Evolutionary conservation across 2,113 vertebrate genomes (phyloP), one percentile per base, ranked within the genome.

Genomic region (Channa maculata): DNA sequence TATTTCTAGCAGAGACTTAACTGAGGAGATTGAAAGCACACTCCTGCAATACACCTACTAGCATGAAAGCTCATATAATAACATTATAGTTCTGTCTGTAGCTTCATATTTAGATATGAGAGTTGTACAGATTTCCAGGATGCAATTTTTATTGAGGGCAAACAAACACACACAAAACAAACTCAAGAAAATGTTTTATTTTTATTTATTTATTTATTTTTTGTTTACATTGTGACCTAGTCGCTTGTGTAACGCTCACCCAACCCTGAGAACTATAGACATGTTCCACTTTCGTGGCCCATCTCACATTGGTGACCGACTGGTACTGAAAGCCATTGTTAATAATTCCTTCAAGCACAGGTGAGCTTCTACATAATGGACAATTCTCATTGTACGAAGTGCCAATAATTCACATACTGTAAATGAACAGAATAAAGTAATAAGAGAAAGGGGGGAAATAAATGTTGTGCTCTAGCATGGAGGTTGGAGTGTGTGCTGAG

Each of bases 201-300:
- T 7, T 41, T 41, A 24, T 24, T 24, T 4, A 41, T 41, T 41
- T 51, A 24, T 24, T 24, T 4, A 41, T 41, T 41, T 51, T 1
- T 10, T 43, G 7, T 55, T 3, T 6, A 4, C 61, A 2, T 63
- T 8, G 48, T 50, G 5, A 61, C 66, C 0, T 49, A 99, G 98
- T 79, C 98, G 97, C 3, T 93, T 99, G 73, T 98, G 96, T 88
- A 95, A 94, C 0, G 95, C 95, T 46, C 95, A 97, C 77, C 96
- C 98, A 34, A 98, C 96, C 0, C 88, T 99, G 88, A 95, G 93
- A 82, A 88, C 93, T 77, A 99, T 99, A 0, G 98, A 99, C 92
- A 99, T 99, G 98, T 99, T 99, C 91, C 96, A 99, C 86, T 99
- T 99, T 46, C 94, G 96, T 36, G 98, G 96, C 13, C 98, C 97